Evolutionary conservation across 2,888 invertebrate genomes (phyloP).

Genomic region (Platerodrilus igneus): DNA sequence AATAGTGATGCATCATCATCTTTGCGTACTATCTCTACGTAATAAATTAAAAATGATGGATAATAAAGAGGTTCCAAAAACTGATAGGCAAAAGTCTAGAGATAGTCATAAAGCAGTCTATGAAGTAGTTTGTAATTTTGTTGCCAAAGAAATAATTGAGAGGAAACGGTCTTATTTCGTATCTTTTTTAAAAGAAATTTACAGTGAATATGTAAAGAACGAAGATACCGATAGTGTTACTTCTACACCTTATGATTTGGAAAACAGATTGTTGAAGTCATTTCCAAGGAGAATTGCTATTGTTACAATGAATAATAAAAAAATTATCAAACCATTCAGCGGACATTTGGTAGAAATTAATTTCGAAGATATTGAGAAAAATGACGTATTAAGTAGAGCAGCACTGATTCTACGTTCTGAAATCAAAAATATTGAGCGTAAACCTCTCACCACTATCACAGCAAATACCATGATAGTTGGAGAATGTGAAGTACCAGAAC

Average conservation of each 20-base stretch:
- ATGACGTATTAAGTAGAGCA: conserved; percentile 1
- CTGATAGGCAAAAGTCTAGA: no score
- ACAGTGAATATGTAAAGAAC: neutral
- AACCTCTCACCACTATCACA: no score
- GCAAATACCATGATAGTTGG: neutral
- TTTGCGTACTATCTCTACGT: no score
- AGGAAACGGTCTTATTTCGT: neutral
- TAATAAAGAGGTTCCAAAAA: no score
- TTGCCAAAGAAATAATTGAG: neutral
- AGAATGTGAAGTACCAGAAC: conserved; percentile 5
- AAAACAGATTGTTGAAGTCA: conserved; percentile 1
- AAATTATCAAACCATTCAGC: conserved; percentile 1
- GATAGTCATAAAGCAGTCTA: conserved; percentile 3
- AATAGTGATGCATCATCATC: no score
- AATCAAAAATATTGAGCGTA: neutral
- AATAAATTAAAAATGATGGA: no score
- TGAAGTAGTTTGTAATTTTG: conserved; percentile 1
- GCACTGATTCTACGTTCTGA: conserved; percentile 2
- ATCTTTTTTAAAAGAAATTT: neutral
- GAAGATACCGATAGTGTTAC: neutral
- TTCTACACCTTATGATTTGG: no score
- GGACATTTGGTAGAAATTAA: neutral
- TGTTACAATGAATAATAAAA: neutral
- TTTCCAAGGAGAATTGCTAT: conserved; percentile 2
- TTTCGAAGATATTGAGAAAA: neutral